phyloP scores from a whole-genome alignment of 2,888 invertebrate genomes.

The Phortica magna region DNA sequence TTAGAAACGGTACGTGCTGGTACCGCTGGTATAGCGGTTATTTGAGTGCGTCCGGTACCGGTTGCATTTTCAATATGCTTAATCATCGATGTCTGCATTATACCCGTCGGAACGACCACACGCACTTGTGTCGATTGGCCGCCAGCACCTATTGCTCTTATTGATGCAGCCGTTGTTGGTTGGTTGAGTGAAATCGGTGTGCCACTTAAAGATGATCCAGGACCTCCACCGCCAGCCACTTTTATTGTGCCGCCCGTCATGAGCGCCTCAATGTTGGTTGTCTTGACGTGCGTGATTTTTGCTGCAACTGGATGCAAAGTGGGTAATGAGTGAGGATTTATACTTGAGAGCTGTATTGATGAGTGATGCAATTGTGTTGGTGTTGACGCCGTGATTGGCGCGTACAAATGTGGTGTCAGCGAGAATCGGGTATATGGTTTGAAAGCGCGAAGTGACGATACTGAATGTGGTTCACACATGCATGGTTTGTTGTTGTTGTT shows the following conservation, averaged over 20 bases:
- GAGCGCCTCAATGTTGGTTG: conserved; percentile 65
- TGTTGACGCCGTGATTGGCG: conserved; percentile 49
- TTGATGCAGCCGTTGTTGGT: conserved; percentile 71
- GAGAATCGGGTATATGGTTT: conserved; percentile 54
- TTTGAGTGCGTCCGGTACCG: conserved; percentile 74
- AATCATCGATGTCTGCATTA: conserved; percentile 79
- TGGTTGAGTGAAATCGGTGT: conserved; percentile 67
- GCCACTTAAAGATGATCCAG: conserved; percentile 57
- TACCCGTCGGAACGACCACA: conserved; percentile 74
- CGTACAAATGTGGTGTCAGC: conserved; percentile 39
- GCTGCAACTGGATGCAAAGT: conserved; percentile 79
- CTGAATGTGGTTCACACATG: conserved; percentile 51
- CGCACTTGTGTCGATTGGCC: conserved; percentile 76
- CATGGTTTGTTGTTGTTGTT: conserved; percentile 51
- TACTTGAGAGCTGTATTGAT: conserved; percentile 53
- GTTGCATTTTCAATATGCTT: conserved; percentile 79
- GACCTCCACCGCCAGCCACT: conserved; percentile 59
- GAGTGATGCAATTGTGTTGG: conserved; percentile 50
- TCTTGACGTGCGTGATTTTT: conserved; percentile 79
- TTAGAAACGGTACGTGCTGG: conserved; percentile 75
- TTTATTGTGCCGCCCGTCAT: conserved; percentile 68
- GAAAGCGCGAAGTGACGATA: conserved; percentile 42
- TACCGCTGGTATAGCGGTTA: conserved; percentile 75
- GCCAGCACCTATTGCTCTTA: conserved; percentile 71
- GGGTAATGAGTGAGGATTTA: conserved; percentile 12